Conservation (phyloP, 1,140 invertebrate genomes). For the Drosophila sturtevanti region DNA sequence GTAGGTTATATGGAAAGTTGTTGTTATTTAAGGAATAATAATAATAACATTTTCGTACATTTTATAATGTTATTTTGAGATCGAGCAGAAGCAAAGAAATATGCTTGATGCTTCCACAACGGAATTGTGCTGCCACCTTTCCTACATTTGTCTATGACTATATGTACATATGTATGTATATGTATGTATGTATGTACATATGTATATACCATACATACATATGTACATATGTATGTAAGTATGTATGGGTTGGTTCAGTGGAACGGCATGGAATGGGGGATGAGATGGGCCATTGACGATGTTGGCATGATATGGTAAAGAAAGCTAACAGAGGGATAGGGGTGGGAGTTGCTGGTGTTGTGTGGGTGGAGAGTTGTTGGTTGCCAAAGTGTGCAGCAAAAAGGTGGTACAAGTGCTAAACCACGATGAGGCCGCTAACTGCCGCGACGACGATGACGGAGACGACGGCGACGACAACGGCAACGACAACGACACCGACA, state of each 20-base stretch:
- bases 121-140: constrained; percentile 71
- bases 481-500: constrained; percentile 1
- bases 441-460: constrained; percentile 16
- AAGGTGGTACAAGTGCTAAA: constrained; percentile 41
- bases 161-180: neutral
- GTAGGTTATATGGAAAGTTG: neutral
- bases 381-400: constrained; percentile 5
- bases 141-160: constrained; percentile 33
- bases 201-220: neutral
- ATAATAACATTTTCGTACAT: neutral
- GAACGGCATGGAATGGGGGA: neutral
- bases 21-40: neutral
- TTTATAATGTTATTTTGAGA: neutral
- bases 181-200: too few species aligned
- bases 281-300: neutral
- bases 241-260: neutral
- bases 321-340: constrained; percentile 17
- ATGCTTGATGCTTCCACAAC: constrained; percentile 37
- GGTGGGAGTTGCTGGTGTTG: constrained; percentile 25
- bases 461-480: neutral
- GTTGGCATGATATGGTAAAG: constrained; percentile 2
- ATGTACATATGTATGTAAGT: neutral
- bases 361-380: constrained; percentile 8
- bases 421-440: constrained; percentile 64
- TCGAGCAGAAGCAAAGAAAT: neutral